Evolutionary conservation across 30 jellyfish, hydroid and myxozoan genomes (phyloP), one percentile per base, ranked within the genome.

Genomic region (Mastigias papua): DNA sequence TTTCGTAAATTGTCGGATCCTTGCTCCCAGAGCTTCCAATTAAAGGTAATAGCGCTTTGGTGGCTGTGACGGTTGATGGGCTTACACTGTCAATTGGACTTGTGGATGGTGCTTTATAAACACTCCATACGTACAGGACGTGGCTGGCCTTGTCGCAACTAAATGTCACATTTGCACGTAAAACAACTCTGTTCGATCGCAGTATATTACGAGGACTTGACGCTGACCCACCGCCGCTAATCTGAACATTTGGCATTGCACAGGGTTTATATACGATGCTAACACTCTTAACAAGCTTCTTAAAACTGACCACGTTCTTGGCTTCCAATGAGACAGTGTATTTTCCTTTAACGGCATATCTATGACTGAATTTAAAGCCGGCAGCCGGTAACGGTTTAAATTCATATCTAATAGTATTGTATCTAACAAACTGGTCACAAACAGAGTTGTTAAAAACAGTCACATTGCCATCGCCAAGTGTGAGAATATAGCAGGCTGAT

Each of bases 181-280:
- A 57, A 69, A 94, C 71, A 34, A 87, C 58, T 78, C 84, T 73
- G 33, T 66, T 82, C 4, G 95, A 86, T 49, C 90, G 76, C 61
- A 33, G 48, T 21, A 73, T 32, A 48, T 50, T 62, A 19, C 83
- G 65, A 9, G 97, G 97, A 17, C 67, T 30, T 2, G 28, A 31
- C 21, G 11, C 20, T 21, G 74, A 3, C 22, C 97, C 95, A 17
- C 92, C 97, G 0, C 96, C 96, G 33, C 60, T 61, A 23, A 94
- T 85, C 17, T 8, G 20, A 21, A 86, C 92, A 35, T 42, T 29
- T 8, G 99, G 99, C 73, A 64, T 66, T 10, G 91, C 88, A 35
- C 99, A 94, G 0, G 97, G 99, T 76, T 80, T 71, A 89, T 89
- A 84, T 10, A 49, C 69, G 33, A 94, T 93, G 17, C 84, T 89